Evolutionary conservation across 1,140 invertebrate genomes (phyloP).

Genomic region (Kradibia gibbosae): DNA sequence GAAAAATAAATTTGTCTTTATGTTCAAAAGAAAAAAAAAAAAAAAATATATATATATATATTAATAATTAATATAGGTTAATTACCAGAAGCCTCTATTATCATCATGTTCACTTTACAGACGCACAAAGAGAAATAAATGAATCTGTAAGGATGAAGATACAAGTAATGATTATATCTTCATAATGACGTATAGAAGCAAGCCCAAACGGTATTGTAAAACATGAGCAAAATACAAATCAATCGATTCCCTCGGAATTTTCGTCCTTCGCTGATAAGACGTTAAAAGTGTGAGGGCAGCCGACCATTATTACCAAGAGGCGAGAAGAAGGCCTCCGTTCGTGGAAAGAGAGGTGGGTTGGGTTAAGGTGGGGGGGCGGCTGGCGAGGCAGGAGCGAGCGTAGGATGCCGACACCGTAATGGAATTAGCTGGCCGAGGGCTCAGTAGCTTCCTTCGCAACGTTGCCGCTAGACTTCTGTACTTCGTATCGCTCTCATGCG

Average conservation of each 20-base stretch:
- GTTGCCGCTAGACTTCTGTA: neutral
- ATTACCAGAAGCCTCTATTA: neutral
- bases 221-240: neutral
- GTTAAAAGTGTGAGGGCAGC: no score
- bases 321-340: no score
- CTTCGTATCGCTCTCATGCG: constrained; percentile 57
- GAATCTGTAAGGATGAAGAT: neutral
- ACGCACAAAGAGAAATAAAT: constrained; percentile 4
- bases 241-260: neutral
- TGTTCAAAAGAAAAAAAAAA: neutral
- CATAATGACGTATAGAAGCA: no score
- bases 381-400: no score
- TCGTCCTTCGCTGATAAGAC: no score
- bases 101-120: neutral
- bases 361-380: no score
- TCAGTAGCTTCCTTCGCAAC: neutral
- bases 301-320: no score
- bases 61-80: neutral
- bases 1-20: neutral
- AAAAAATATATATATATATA: neutral
- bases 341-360: no score
- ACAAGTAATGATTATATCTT: neutral
- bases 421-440: no score
- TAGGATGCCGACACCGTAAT: no score
- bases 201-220: neutral